Evolutionary conservation across 1,140 invertebrate species (phyloP).

Genomic region (Pseudomyrmex gracilis): DNA sequence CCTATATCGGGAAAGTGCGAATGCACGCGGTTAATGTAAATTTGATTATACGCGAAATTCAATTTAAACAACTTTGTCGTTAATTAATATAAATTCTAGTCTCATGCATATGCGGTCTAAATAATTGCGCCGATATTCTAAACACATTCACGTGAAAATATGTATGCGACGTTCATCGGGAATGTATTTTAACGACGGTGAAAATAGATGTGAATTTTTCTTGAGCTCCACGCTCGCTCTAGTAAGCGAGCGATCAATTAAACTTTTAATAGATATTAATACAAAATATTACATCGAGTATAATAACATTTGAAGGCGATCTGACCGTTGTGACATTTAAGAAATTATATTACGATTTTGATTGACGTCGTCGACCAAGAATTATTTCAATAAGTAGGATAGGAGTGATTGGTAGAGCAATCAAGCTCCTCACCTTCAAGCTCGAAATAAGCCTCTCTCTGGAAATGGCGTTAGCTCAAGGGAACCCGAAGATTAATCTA

Average conservation of each 20-base stretch:
- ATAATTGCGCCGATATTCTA: conserved; percentile 45
- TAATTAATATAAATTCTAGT: conserved; percentile 50
- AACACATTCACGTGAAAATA: conserved; percentile 8
- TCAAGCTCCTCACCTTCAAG: neutral
- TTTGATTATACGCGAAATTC: conserved; percentile 26
- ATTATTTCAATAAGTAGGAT: conserved; percentile 1
- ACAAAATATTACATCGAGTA: neutral
- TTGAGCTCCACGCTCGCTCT: neutral
- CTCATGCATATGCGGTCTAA: conserved; percentile 47
- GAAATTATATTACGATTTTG: neutral
- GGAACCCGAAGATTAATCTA: neutral
- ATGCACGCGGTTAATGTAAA: conserved; percentile 33
- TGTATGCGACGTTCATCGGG: neutral
- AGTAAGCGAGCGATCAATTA: too few relatives aligned
- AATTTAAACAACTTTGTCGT: conserved; percentile 28
- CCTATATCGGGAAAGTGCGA: conserved; percentile 17
- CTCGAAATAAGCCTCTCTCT: neutral
- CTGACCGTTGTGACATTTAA: neutral
- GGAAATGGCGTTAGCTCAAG: neutral
- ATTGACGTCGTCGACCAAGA: neutral
- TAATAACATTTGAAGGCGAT: neutral
- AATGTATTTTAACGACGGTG: conserved; percentile 18
- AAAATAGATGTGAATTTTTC: neutral
- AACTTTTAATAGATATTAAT: conserved; percentile 6
- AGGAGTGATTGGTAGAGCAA: neutral